Base-by-base conservation (phyloP, 2,888 invertebrate genomes). In the Agonopterix alstromeriana region DNA sequence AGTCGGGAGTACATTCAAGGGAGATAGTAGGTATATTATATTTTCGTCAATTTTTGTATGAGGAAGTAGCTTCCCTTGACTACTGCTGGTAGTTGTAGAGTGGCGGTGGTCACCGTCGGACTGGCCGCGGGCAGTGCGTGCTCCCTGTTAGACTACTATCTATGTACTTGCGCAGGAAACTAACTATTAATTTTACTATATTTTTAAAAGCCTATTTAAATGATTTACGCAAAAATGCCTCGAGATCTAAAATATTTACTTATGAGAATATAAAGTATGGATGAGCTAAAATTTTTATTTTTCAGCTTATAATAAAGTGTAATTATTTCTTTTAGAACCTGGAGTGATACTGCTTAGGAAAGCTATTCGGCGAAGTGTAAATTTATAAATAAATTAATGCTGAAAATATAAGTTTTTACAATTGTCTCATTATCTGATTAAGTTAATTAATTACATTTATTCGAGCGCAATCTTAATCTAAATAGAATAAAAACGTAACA, bases 341-440 rank as follows among this genome's bases (percentile, higher is more conserved):
- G 70, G 73, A 75, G 72, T 77, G 73, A 78, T 75, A 72, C 67
- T 72, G 76, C 80, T 81, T 80, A 74, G 70, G 63, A 69, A 77
- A 73, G 77, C 73, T 77, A 74, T 78, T 73, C 67, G 77, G 77
- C 73, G 58, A 77, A 73, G 68, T 80, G 79, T 84, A 84, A 82
- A 82, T 86, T 82, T 86, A 81, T 79, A 84, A 80, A 82, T 80
- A 77, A 80, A 82, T 75, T 72, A 77, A 79, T 76, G 73, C 77
- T 77, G 76, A 71, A 69, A 27, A 69, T 66, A 67, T 71, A 71
- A 73, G 68, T 69, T 71, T 63, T 49, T 62, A 61, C 63, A 63
- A 64, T 67, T 74, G 77, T 76, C 74, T 70, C 72, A 69, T 71
- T 77, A 57, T 70, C 70, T 77, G 73, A 62, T 55, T 61, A 58